Conservation (phyloP, 2,113 vertebrate genomes). For the Cariama cristata region DNA sequence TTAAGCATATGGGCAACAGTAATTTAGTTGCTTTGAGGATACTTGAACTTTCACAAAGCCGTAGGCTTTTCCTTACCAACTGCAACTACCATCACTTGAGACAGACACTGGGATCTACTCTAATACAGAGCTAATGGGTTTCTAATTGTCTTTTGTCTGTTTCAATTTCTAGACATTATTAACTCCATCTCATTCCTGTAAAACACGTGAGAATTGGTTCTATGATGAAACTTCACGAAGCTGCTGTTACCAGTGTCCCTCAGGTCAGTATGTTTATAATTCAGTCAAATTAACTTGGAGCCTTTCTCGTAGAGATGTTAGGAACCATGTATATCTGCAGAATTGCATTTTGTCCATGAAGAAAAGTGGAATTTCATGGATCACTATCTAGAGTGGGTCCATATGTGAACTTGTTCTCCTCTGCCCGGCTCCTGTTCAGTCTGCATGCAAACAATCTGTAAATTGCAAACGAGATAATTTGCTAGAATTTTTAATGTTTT, state of each 20-base stretch:
- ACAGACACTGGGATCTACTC: not conserved
- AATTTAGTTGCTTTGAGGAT: not conserved
- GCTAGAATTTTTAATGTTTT: not conserved
- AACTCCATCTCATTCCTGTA: not conserved
- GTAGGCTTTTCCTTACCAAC: not conserved
- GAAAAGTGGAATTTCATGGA: not conserved
- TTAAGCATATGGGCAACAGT: not conserved
- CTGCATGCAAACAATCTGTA: not conserved
- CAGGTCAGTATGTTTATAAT: constrained; percentile 34
- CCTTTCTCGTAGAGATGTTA: not conserved
- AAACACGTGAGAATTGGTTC: not conserved
- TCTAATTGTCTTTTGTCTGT: not conserved
- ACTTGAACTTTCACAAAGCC: not conserved
- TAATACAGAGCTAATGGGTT: not conserved
- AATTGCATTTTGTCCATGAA: not conserved
- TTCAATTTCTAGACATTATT: not conserved
- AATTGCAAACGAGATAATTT: not conserved
- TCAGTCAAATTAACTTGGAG: not conserved
- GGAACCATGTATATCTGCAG: not conserved
- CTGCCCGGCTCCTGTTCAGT: not conserved
- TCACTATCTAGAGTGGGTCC: not conserved
- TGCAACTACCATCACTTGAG: not conserved
- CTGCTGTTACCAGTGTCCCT: constrained; percentile 69
- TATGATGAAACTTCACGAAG: not conserved
- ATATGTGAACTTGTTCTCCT: not conserved